Conservation (phyloP, 1,140 invertebrate genomes). For the Drosophila rufa region DNA sequence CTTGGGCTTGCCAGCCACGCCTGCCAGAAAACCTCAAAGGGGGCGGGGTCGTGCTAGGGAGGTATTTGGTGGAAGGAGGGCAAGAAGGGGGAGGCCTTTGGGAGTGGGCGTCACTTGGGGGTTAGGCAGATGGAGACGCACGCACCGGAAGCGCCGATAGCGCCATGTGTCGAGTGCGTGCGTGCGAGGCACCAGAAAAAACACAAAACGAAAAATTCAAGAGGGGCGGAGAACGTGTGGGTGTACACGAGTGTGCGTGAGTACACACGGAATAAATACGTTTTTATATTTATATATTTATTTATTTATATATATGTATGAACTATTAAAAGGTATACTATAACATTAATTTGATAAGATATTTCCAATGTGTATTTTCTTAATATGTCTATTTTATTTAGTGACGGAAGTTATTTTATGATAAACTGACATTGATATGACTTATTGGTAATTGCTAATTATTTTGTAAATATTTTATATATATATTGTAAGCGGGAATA, state of each 20-base stretch:
- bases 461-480: too few species aligned
- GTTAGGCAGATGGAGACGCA: conserved; percentile 45
- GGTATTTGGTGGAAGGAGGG: neutral
- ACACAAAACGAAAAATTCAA: conserved; percentile 12
- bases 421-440: too few species aligned
- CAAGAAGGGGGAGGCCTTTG: conserved; percentile 1
- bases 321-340: too few species aligned
- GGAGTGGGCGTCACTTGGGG: conserved; percentile 12
- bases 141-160: conserved; percentile 81
- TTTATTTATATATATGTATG: too few species aligned
- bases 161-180: conserved; percentile 83
- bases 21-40: conserved; percentile 34
- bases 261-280: neutral
- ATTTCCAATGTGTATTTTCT: too few species aligned
- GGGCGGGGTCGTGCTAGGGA: neutral
- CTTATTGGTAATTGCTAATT: too few species aligned
- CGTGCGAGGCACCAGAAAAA: conserved; percentile 61
- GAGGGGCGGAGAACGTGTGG: conserved; percentile 18
- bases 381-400: too few species aligned
- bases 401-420: too few species aligned
- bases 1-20: conserved; percentile 56
- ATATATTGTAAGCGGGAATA: too few species aligned
- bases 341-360: too few species aligned
- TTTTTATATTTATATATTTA: too few species aligned
- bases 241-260: conserved; percentile 10